Conservation (phyloP, 2,797 vertebrate species). For the Trachops cirrhosus region DNA sequence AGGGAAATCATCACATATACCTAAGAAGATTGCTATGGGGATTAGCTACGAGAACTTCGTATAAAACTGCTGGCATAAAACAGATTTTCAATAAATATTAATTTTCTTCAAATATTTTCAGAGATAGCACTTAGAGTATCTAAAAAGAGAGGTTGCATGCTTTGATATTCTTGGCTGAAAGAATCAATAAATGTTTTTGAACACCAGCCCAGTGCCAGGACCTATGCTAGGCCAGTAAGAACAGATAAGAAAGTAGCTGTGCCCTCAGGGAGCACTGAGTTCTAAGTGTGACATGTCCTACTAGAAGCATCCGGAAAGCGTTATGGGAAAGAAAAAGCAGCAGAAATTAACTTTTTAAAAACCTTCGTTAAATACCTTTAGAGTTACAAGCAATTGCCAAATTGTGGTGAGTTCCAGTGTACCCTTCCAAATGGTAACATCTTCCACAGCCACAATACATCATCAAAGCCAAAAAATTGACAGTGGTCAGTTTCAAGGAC, state of each 20-base stretch:
- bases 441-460: background rate
- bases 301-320: background rate
- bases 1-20: background rate
- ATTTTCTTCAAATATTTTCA: constrained; percentile 21
- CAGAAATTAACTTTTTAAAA: background rate
- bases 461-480: background rate
- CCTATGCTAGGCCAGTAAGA: background rate
- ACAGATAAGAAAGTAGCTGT: background rate
- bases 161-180: background rate
- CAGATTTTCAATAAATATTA: background rate
- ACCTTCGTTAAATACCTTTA: background rate
- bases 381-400: background rate
- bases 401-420: background rate
- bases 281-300: background rate
- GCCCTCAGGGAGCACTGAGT: background rate
- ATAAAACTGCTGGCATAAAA: background rate
- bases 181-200: background rate
- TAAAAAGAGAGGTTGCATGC: background rate
- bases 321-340: background rate
- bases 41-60: background rate
- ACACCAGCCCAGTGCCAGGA: background rate
- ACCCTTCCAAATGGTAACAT: background rate
- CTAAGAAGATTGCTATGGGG: background rate
- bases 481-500: background rate
- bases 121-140: background rate